Base-by-base conservation (phyloP, 1,140 invertebrate genomes). In the Oscheius sp. region DNA sequence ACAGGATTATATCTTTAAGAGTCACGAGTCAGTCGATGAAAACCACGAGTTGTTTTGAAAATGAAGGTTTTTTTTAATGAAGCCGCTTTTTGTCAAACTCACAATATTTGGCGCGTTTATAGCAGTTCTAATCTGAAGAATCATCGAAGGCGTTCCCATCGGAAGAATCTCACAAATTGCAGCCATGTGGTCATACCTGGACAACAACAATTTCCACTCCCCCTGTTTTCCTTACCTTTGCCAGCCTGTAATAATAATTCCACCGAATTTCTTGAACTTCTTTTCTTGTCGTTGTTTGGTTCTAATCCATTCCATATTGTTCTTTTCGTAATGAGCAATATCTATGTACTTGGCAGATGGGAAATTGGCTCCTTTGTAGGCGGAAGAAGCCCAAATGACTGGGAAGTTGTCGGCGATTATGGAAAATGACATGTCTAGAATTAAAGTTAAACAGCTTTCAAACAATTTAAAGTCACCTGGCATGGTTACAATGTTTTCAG, bases 191-290 rank as follows among this genome's bases (percentile, higher is more conserved):
- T 75, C 74, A 38, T 75, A 75, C 42, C 74, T 67, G n/a, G 26
- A 67, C 10, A 1, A n/a, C 26, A 13, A 64, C 1, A 26, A 59
- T 65, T 66, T 15, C 1, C n/a, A 23, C 58, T 42, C 20, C 10
- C 13, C 13, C 13, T 46, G 0, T 18, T n/a, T 15, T 32, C 7
- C 10, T 0, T 10, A 67, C 65, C 65, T 29, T 34, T 75, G 74
- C 74, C 74, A 75, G 52, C 74, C 74, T 35, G 68, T 72, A 20
- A 75, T 73, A n/a, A 75, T 75, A 13, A 75, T 75, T 26, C 74
- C 74, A 52, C 62, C 58, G 42, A 72, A 73, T 23, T 34, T 4
- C n/a, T 29, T 32, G 42, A 68, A 68, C 26, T 68, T 68, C 32
- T 26, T 10, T 20, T 34, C 29, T 18, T 66, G 64, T 23, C 26